Percentiles rank a stretch among this genome's conserved stretches.
phyloP scores from a whole-genome alignment of 1,140 invertebrate species.

The Saccostrea cuccullata region DNA sequence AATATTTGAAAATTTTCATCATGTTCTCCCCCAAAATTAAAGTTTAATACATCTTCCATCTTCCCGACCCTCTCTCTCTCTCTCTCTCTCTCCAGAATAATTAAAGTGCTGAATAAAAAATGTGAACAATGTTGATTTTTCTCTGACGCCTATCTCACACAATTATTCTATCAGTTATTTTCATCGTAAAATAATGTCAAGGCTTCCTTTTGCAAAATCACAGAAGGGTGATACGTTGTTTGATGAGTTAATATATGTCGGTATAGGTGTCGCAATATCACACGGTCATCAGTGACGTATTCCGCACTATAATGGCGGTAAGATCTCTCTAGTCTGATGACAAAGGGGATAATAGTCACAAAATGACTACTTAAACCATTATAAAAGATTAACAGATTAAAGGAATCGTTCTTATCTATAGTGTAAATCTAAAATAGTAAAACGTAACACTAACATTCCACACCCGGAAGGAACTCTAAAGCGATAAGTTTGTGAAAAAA shows the following conservation, averaged over 20 bases:
- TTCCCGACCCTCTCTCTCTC: too few relatives aligned
- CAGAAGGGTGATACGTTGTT: neutral
- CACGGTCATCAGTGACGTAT: constrained; percentile 8
- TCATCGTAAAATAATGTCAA: neutral
- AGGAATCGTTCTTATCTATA: constrained; percentile 1
- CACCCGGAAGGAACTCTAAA: neutral
- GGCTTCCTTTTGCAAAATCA: neutral
- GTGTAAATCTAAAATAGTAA: neutral
- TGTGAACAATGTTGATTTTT: too few relatives aligned
- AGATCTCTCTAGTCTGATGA: neutral
- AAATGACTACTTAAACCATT: neutral
- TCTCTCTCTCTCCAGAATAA: too few relatives aligned
- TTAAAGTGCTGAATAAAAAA: too few relatives aligned
- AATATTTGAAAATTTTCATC: too few relatives aligned
- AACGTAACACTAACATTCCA: neutral
- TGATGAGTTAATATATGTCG: neutral
- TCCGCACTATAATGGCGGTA: neutral
- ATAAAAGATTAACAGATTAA: constrained; percentile 21
- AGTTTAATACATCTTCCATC: too few relatives aligned
- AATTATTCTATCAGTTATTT: neutral
- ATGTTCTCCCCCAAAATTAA: too few relatives aligned
- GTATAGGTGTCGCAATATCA: neutral
- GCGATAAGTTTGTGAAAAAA: neutral
- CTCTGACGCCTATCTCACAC: too few relatives aligned
- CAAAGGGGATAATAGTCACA: neutral